phyloP scores from a whole-genome alignment of 2,113 vertebrate genomes.

The Illadopsis cleaveri region DNA sequence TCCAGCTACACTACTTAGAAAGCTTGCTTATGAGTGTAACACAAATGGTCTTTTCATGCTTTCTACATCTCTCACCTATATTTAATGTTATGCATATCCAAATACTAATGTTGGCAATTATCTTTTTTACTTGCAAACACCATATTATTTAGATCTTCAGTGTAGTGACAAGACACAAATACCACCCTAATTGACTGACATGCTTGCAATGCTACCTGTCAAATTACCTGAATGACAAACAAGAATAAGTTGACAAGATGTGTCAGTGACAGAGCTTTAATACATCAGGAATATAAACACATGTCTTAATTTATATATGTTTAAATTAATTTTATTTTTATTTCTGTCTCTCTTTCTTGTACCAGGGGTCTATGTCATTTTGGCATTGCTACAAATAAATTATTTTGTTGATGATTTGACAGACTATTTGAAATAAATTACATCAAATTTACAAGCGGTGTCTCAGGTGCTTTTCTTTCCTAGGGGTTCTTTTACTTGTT shows the following conservation, averaged over 20 bases:
- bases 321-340: neutral
- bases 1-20: neutral
- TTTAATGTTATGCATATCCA: neutral
- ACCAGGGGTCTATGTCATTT: neutral
- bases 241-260: neutral
- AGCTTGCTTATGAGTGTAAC: neutral
- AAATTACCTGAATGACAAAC: neutral
- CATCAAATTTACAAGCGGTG: neutral
- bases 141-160: neutral
- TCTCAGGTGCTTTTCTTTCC: neutral
- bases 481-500: neutral
- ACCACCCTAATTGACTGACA: neutral
- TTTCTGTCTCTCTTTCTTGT: neutral
- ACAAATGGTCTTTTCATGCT: neutral
- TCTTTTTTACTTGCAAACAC: neutral
- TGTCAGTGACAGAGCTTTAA: neutral
- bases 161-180: neutral
- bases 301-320: neutral
- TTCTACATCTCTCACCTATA: neutral
- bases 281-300: neutral
- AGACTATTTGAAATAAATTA: neutral
- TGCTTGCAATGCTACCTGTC: neutral
- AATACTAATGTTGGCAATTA: neutral
- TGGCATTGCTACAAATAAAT: neutral
- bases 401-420: neutral